Base-by-base conservation (phyloP, 2,888 invertebrate species). In the Drosophila vallismaia region DNA sequence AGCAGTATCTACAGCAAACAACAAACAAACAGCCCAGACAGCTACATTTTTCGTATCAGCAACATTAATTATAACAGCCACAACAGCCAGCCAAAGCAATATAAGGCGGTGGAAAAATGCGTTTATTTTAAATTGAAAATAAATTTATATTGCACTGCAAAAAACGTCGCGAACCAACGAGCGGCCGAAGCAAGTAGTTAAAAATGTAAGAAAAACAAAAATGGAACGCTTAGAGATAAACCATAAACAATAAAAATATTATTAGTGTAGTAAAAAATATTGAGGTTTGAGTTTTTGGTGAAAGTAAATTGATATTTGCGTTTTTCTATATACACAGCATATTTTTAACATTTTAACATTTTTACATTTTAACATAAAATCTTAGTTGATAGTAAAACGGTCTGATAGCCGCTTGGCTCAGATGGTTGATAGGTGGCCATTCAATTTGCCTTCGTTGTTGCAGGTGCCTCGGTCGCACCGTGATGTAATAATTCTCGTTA, bases 401-500 rank as follows among this genome's bases (percentile, higher is more conserved):
- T 42, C 14, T 12, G 14, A 14, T 9, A 31, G 24, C 46, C 19
- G 40, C 40, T 19, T 42, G 19, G 40, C 8, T 12, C 12, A 7
- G 49, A 68, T 64, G 71, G 74, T 74, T 74, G 64, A 64, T 72
- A 54, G 57, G 48, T 70, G 59, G 49, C 64, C 66, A 49, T 45
- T 70, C 49, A 58, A 67, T 66, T 66, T 49, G 60, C 53, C 58
- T 36, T 53, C 52, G 40, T 31, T 57, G 42, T 12, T 19, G 48
- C 60, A 29, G 60, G 48, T 55, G 56, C 45, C 26, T 24, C 36
- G 74, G 70, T 75, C 79, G 75, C 68, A 68, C 74, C 71, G 40
- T 89, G 89, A 89, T 85, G 87, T 79, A 88, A 89, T 86, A 81
- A 80, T 75, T 77, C 54, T 70, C 54, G 87, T 79, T 88, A 73